Evolutionary conservation across 2,888 invertebrate species (phyloP).

Genomic region (Heliconius ismenius): DNA sequence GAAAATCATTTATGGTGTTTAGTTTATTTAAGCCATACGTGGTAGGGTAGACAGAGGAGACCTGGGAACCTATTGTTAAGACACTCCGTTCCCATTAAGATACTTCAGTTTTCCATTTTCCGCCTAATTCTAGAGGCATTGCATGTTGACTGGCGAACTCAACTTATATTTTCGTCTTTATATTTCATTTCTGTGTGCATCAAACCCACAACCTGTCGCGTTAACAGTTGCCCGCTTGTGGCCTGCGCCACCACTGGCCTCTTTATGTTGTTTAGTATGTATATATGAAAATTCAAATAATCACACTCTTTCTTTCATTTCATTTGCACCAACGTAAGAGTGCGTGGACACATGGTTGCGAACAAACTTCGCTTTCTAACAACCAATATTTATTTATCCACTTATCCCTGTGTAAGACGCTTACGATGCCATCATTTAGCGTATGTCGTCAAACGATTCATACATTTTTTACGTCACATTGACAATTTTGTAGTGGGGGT

Average conservation of each 20-base stretch:
- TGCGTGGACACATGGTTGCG: slow-evolving; percentile 66
- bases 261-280: slow-evolving; percentile 45
- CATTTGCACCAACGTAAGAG: slow-evolving; percentile 71
- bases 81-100: too few relatives aligned
- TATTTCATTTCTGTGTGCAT: too few relatives aligned
- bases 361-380: slow-evolving; percentile 79
- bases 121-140: too few relatives aligned
- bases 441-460: slow-evolving; percentile 64
- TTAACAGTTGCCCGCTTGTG: too few relatives aligned
- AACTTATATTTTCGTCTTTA: too few relatives aligned
- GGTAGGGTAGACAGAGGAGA: too few relatives aligned
- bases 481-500: slow-evolving; percentile 67
- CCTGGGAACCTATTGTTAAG: too few relatives aligned
- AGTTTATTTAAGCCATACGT: too few relatives aligned
- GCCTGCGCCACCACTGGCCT: too few relatives aligned
- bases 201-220: too few relatives aligned
- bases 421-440: slow-evolving; percentile 67
- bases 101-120: too few relatives aligned
- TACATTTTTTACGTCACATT: slow-evolving; percentile 69
- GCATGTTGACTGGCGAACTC: too few relatives aligned
- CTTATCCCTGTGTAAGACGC: slow-evolving; percentile 72
- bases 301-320: slow-evolving; percentile 80
- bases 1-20: slow-evolving; percentile 29
- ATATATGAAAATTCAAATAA: slow-evolving; percentile 74
- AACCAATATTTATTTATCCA: slow-evolving; percentile 80